A percentile compares a stretch with the other conserved stretches of the same genome.
These are phyloP conservation scores for Drosophila aldrichi DNA, from an alignment of 2,888 invertebrate species.

Conservation along the genomic window DNA sequence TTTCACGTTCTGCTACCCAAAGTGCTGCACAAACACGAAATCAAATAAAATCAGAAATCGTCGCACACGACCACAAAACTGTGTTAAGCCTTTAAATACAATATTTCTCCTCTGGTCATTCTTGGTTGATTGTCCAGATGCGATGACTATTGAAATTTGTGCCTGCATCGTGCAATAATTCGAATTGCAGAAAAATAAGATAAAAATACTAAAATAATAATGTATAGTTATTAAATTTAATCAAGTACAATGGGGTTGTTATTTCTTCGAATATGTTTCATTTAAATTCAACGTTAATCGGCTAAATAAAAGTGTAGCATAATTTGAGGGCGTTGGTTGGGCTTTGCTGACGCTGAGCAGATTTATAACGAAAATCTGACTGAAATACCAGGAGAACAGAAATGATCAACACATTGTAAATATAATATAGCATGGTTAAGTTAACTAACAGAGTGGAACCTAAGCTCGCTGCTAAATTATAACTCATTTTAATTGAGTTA, in stretches of 20 bases:
- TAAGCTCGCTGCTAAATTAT: neutral
- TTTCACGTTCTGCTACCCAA: conserved; percentile 52
- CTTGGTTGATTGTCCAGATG: too few species aligned
- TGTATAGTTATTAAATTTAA: too few species aligned
- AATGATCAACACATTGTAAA: neutral
- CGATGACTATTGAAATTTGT: too few species aligned
- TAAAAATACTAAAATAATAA: too few species aligned
- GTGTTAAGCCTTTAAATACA: conserved; percentile 20
- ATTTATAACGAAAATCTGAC: neutral
- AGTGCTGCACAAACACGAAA: conserved; percentile 65
- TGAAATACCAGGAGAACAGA: neutral
- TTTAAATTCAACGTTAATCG: too few species aligned
- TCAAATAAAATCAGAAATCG: conserved; percentile 62
- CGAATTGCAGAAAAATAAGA: too few species aligned
- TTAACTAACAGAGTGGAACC: neutral
- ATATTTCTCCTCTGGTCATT: conserved; percentile 8
- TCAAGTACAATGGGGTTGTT: too few species aligned
- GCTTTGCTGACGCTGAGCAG: neutral
- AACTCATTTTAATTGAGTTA: neutral
- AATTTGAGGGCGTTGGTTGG: neutral
- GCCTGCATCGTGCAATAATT: too few species aligned
- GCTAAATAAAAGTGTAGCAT: neutral
- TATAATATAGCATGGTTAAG: neutral
- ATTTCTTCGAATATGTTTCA: too few species aligned
- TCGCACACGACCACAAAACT: conserved; percentile 28